Percentiles rank a stretch among this genome's conserved stretches.
Evolutionary conservation across 2,888 invertebrate genomes (phyloP).

Genomic region (Orchesellides sinensis): DNA sequence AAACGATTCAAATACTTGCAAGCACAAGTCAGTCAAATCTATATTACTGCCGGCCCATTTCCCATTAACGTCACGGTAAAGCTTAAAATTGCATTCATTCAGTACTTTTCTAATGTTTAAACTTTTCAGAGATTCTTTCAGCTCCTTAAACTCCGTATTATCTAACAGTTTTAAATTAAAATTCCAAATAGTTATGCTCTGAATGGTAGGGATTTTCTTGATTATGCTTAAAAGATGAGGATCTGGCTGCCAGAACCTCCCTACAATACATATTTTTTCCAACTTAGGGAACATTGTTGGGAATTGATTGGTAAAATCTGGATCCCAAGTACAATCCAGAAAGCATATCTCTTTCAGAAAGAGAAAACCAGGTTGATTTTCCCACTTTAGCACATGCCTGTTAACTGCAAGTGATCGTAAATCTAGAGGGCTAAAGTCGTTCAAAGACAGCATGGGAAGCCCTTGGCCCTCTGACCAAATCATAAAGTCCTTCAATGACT

Average conservation of each 20-base stretch:
- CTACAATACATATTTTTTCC: background rate
- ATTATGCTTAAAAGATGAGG: background rate
- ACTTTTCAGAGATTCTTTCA: background rate
- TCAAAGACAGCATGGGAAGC: background rate
- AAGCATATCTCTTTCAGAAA: background rate
- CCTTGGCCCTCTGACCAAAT: background rate
- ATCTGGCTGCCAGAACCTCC: background rate
- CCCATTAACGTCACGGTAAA: background rate
- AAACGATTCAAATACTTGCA: slow-evolving; percentile 7
- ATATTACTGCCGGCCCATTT: background rate
- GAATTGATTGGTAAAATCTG: background rate
- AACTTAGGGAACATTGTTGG: slow-evolving; percentile 11
- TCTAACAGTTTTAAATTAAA: background rate
- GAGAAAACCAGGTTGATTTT: no score
- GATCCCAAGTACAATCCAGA: slow-evolving; percentile 9
- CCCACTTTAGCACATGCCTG: background rate
- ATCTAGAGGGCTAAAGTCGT: background rate
- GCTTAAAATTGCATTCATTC: background rate
- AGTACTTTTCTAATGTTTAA: background rate
- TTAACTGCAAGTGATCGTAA: background rate
- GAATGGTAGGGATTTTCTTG: background rate
- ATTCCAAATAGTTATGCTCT: slow-evolving; percentile 4
- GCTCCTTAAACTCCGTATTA: background rate
- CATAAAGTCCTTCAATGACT: background rate
- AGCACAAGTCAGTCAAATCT: background rate